These are phyloP conservation scores for Choristoneura fumiferana DNA, from an alignment of 1,140 invertebrate species.

Conservation along the genomic window DNA sequence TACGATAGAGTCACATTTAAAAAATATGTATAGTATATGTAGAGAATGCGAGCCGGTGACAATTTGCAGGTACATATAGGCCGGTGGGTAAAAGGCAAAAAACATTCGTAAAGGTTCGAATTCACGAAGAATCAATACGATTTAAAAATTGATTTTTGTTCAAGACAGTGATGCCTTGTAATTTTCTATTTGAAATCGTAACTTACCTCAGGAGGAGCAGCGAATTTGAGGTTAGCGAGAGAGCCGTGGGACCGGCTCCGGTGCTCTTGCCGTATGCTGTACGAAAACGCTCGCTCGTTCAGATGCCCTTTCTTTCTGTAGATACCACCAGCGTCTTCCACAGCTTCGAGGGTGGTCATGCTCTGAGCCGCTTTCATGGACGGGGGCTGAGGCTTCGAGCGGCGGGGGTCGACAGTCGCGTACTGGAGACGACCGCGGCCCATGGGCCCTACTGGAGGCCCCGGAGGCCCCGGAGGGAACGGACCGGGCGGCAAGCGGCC, in stretches of 20 bases:
- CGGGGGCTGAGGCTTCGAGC: constrained; percentile 86
- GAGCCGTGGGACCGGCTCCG: constrained; percentile 93
- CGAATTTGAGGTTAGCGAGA: constrained; percentile 91
- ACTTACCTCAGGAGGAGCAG: constrained; percentile 82
- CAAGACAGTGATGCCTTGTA: too few relatives aligned
- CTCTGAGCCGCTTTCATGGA: constrained; percentile 88
- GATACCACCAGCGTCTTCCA: constrained; percentile 90
- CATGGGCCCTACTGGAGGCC: constrained; percentile 65
- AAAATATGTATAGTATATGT: too few relatives aligned
- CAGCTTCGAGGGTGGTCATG: constrained; percentile 85
- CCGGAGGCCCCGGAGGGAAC: constrained; percentile 73
- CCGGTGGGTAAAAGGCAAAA: too few relatives aligned
- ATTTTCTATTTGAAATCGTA: neutral
- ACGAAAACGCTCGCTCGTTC: constrained; percentile 95
- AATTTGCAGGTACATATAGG: too few relatives aligned
- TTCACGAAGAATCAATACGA: too few relatives aligned
- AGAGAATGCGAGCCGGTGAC: too few relatives aligned
- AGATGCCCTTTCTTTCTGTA: constrained; percentile 94
- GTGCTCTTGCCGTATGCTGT: constrained; percentile 95
- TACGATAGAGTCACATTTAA: too few relatives aligned
- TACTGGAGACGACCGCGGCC: constrained; percentile 79
- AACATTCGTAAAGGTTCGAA: too few relatives aligned
- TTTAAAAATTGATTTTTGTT: too few relatives aligned
- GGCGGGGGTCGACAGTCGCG: constrained; percentile 83
- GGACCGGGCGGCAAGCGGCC: constrained; percentile 55